phyloP scores from a whole-genome alignment of 1,140 invertebrate genomes.

The Pseudomyrmex cubaensis region DNA sequence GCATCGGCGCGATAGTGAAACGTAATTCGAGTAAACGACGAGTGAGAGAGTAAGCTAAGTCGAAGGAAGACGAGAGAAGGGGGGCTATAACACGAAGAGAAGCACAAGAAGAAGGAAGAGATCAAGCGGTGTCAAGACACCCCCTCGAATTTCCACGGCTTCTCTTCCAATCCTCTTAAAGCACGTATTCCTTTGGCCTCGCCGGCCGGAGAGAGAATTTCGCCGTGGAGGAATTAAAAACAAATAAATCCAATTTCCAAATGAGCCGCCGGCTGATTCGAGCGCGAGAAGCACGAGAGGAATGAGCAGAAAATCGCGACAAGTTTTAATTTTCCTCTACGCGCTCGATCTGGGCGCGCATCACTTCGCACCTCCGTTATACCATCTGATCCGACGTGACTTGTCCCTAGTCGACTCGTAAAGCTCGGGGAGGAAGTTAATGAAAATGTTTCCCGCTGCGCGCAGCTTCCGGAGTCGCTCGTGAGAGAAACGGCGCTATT shows the following conservation, averaged over 20 bases:
- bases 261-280: conserved; percentile 31
- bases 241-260: conserved; percentile 80
- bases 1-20: conserved; percentile 5
- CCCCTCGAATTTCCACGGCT: conserved; percentile 85
- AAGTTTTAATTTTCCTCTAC: conserved; percentile 1
- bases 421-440: conserved; percentile 74
- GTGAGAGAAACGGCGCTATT: conserved; percentile 5
- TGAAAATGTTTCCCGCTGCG: conserved; percentile 82
- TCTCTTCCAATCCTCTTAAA: conserved; percentile 85
- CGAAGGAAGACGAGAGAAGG: conserved; percentile 48
- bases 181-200: conserved; percentile 85
- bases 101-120: conserved; percentile 73
- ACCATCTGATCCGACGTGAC: conserved; percentile 43
- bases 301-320: not conserved
- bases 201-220: conserved; percentile 65
- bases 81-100: not conserved
- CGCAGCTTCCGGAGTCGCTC: conserved; percentile 69
- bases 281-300: not conserved
- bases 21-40: conserved; percentile 74
- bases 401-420: conserved; percentile 66
- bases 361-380: not conserved
- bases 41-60: conserved; percentile 43
- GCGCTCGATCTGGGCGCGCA: conserved; percentile 41
- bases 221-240: conserved; percentile 70
- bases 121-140: conserved; percentile 83